Evolutionary conservation across 2,797 vertebrate species (phyloP).

Genomic region (Atherinosoma microstoma): DNA sequence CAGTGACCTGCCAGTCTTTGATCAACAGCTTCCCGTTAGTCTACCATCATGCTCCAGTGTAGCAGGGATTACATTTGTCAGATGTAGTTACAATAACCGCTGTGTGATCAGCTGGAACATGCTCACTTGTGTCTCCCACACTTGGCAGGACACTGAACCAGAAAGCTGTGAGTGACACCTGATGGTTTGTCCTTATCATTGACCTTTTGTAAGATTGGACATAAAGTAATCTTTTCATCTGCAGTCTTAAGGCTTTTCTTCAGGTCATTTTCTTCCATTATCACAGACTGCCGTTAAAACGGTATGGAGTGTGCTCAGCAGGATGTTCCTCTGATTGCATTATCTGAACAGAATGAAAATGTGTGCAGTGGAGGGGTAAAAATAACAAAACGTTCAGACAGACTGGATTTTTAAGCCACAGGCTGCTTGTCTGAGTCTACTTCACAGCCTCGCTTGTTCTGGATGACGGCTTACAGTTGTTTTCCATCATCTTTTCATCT

Average conservation of each 20-base stretch:
- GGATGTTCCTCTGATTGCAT: background rate
- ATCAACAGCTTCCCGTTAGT: constrained; percentile 66
- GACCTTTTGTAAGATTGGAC: constrained; percentile 17
- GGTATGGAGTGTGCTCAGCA: background rate
- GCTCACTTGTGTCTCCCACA: constrained; percentile 23
- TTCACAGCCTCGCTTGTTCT: background rate
- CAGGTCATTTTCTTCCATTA: background rate
- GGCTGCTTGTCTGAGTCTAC: no score
- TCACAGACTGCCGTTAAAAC: background rate
- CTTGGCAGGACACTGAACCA: constrained; percentile 13
- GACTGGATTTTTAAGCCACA: no score
- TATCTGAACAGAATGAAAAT: background rate
- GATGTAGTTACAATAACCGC: constrained; percentile 67
- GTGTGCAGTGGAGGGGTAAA: no score
- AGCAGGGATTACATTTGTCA: constrained; percentile 76
- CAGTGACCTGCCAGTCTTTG: constrained; percentile 65
- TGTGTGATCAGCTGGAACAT: constrained; percentile 58
- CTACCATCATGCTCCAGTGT: constrained; percentile 73
- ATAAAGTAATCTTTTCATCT: constrained; percentile 7
- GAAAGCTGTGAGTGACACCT: constrained; percentile 20
- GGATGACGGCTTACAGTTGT: background rate
- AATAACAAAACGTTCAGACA: no score
- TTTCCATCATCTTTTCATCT: constrained; percentile 5
- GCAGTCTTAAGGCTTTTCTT: background rate
- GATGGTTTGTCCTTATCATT: constrained; percentile 30